Base-by-base conservation (phyloP, 2,797 vertebrate genomes). In the Urocyon cinereoargenteus region DNA sequence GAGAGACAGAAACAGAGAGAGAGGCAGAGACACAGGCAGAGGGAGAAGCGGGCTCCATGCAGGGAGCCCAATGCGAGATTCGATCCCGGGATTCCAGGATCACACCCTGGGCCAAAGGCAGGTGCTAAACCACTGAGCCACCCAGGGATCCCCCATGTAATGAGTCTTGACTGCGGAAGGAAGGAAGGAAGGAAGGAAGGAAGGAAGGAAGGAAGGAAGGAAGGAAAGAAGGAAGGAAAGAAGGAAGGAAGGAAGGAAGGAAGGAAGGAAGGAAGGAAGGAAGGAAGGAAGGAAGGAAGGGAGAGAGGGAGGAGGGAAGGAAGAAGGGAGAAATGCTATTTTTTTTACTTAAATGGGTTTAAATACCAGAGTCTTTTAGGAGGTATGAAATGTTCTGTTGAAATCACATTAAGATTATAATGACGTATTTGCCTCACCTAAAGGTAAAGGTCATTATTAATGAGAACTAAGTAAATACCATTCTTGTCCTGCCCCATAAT, bases 401-500 rank as follows among this genome's bases (percentile, higher is more conserved):
- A 95, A 89, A 91, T 81, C 79, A 93, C 10, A 53, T 5, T 40
- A 82, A 90, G n/a, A 51, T 68, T 45, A 3, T 78, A 73, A 93
- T 55, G 55, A 51, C 2, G 19, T 55, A 61, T 75, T 72, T 84
- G 59, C 55, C 36, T 95, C 18, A 51, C 75, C 82, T 79, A 45
- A 92, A 95, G 49, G 49, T 51, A 90, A 93, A 95, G 49, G 21
- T 94, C 61, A 61, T 90, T 93, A 84, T 73, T 92, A 94, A 93
- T 72, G 64, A 95, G 83, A 85, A 59, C 45, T 55, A 62, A 91
- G 87, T 57, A 45, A 8, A 59, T n/a, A 36, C 51, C 28, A 28
- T 82, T 84, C 34, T 92, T 34, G 45, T 73, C 12, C 22, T 72
- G 31, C 10, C 28, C 24, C 0, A 2, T 28, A 14, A 49, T n/a